A percentile compares a stretch with the other conserved stretches of the same genome.
phyloP scores from a whole-genome alignment of 2,113 vertebrate species.

The Xenopus borealis region DNA sequence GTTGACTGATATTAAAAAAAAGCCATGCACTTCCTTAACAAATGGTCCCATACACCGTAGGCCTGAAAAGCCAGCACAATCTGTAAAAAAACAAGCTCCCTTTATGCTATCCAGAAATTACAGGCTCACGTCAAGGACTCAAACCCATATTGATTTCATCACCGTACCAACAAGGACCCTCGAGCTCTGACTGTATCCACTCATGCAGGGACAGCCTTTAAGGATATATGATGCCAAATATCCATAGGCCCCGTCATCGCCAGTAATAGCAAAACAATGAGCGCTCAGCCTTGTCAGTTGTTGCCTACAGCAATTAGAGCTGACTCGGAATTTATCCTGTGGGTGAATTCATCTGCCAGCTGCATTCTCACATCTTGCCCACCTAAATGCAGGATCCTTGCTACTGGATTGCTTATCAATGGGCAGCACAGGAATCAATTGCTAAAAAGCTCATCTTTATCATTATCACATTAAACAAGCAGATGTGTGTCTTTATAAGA shows the following conservation, averaged over 20 bases:
- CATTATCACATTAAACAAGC: not conserved
- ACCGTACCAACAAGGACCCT: conserved; percentile 58
- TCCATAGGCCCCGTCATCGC: conserved; percentile 57
- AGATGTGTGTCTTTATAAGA: no score
- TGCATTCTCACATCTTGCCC: conserved; percentile 71
- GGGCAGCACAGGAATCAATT: not conserved
- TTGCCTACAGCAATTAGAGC: conserved; percentile 65
- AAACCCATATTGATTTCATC: conserved; percentile 72
- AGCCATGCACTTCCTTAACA: conserved; percentile 57
- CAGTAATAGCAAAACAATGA: conserved; percentile 63
- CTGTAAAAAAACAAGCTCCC: conserved; percentile 73
- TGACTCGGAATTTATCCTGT: conserved; percentile 61
- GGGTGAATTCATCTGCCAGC: conserved; percentile 64
- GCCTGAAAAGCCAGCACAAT: conserved; percentile 67
- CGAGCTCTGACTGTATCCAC: conserved; percentile 58
- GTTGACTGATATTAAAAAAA: conserved; percentile 49
- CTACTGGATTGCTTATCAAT: conserved; percentile 7
- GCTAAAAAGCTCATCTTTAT: not conserved
- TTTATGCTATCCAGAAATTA: conserved; percentile 79
- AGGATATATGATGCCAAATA: conserved; percentile 63
- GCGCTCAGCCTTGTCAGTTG: conserved; percentile 64
- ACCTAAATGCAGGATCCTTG: conserved; percentile 65
- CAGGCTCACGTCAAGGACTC: conserved; percentile 73
- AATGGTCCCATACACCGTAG: conserved; percentile 47
- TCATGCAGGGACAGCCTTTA: conserved; percentile 60